These are phyloP conservation scores for Cartodere bifasciata DNA, from an alignment of 2,888 invertebrate genomes.

Conservation along the genomic window DNA sequence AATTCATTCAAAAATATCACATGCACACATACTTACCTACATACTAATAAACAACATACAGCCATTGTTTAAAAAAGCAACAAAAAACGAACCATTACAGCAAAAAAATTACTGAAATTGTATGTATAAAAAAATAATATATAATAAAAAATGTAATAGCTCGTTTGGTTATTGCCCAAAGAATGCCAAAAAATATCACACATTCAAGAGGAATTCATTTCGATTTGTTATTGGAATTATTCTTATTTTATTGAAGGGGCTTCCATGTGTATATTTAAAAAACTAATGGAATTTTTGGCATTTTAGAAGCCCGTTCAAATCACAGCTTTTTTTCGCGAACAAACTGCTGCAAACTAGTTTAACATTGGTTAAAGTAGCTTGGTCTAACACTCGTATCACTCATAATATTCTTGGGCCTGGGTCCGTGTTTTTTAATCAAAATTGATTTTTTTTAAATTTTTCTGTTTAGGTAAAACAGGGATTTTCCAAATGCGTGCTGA, in stretches of 20 bases:
- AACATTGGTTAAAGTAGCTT: too few species aligned
- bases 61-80: too few species aligned
- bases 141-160: constrained; percentile 8
- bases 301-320: constrained; percentile 37
- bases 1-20: too few species aligned
- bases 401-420: too few species aligned
- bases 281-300: constrained; percentile 31
- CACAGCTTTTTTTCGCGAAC: constrained; percentile 33
- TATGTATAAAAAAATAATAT: constrained; percentile 1
- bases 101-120: neutral
- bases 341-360: constrained; percentile 10
- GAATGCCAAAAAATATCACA: constrained; percentile 28
- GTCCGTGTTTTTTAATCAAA: too few species aligned
- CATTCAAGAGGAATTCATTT: constrained; percentile 34
- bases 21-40: too few species aligned
- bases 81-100: too few species aligned
- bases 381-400: too few species aligned
- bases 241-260: constrained; percentile 33
- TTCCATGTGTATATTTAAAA: constrained; percentile 23
- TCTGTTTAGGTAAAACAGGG: too few species aligned
- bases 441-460: too few species aligned
- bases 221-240: constrained; percentile 30
- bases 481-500: neutral
- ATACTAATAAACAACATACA: too few species aligned
- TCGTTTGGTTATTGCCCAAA: constrained; percentile 16